phyloP scores from a whole-genome alignment of 2,888 invertebrate species.

The Seladonia tumulorum region DNA sequence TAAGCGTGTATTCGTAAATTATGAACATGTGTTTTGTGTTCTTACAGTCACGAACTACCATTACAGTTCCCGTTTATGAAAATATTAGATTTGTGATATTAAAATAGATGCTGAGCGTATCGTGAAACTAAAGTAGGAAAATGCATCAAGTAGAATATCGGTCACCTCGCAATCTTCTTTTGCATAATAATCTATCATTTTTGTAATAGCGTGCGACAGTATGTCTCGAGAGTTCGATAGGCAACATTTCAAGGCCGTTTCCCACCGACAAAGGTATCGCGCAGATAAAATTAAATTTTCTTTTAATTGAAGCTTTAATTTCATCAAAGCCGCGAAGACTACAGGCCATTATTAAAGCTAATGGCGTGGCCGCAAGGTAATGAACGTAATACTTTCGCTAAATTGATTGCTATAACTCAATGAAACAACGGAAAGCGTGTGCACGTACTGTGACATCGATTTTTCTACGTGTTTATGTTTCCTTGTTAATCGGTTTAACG shows the following conservation, averaged over 20 bases:
- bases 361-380: not conserved
- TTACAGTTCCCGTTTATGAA: not conserved
- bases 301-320: not conserved
- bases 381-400: not conserved
- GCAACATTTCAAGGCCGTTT: not conserved
- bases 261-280: not conserved
- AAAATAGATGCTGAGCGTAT: not conserved
- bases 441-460: not conserved
- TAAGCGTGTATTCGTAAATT: too few species aligned
- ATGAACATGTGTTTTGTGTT: too few species aligned
- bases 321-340: not conserved
- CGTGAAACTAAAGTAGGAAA: not conserved
- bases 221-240: not conserved
- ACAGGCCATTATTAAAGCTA: not conserved
- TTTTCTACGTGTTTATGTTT: not conserved
- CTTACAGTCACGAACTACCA: not conserved
- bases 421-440: not conserved
- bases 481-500: not conserved
- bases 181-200: not conserved
- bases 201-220: not conserved
- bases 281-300: not conserved
- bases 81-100: not conserved
- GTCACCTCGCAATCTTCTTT: not conserved
- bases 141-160: not conserved
- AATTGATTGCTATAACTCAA: not conserved